These are phyloP conservation scores for Megalonaias nervosa DNA, from an alignment of 1,140 invertebrate species.

Conservation along the genomic window DNA sequence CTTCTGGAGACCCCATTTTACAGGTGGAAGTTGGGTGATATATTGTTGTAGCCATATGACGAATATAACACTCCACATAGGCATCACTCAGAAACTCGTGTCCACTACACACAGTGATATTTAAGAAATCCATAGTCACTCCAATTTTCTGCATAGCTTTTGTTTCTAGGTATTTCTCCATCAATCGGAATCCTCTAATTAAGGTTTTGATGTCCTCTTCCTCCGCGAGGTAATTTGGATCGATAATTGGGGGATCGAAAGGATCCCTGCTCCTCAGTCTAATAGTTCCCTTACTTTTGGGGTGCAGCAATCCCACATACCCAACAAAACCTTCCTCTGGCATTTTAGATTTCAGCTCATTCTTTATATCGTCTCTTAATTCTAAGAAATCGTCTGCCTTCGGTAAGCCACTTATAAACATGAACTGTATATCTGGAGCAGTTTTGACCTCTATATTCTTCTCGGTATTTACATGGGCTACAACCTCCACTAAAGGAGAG, in stretches of 20 bases:
- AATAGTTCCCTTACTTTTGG: conserved; percentile 55
- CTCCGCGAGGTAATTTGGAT: conserved; percentile 75
- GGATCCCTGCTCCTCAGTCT: conserved; percentile 77
- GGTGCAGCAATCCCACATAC: conserved; percentile 19
- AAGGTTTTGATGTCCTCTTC: conserved; percentile 39
- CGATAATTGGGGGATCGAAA: conserved; percentile 83
- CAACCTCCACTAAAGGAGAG: too few species aligned
- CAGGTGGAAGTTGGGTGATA: conserved; percentile 74
- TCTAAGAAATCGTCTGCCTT: too few species aligned
- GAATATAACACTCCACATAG: conserved; percentile 37
- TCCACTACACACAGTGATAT: conserved; percentile 82
- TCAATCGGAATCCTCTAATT: conserved; percentile 19
- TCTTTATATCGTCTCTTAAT: too few species aligned
- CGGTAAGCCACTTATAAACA: too few species aligned
- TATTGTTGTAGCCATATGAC: conserved; percentile 82
- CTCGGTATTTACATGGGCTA: too few species aligned
- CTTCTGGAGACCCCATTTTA: conserved; percentile 81
- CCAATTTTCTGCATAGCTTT: conserved; percentile 29
- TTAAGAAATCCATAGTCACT: not conserved
- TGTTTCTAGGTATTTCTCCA: conserved; percentile 21
- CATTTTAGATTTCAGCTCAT: too few species aligned
- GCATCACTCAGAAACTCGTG: conserved; percentile 59
- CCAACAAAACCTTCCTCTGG: too few species aligned
- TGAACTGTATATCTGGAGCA: too few species aligned
- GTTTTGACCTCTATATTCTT: too few species aligned